Conservation (phyloP, 92 coral and sea anemone genomes). For the Chrysogorgia sp. region DNA sequence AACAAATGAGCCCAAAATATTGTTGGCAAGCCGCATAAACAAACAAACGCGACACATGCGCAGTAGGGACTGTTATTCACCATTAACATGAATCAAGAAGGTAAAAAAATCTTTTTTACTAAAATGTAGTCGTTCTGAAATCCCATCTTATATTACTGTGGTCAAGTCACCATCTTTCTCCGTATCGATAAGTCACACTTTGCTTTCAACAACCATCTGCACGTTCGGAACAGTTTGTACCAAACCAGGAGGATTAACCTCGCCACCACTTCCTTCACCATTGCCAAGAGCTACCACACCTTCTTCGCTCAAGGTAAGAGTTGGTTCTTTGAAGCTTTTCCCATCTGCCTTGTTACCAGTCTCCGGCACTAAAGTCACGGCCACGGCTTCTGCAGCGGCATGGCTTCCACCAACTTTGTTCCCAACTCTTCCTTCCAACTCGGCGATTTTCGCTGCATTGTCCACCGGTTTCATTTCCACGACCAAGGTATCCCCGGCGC, state of each 20-base stretch:
- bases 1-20: too few relatives aligned
- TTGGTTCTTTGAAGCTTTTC: conserved; percentile 24
- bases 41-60: too few relatives aligned
- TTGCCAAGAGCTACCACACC: conserved; percentile 34
- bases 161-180: too few relatives aligned
- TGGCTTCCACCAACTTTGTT: background rate
- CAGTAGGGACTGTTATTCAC: too few relatives aligned
- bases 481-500: conserved; percentile 38
- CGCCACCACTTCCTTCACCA: background rate
- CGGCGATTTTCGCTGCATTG: background rate
- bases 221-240: background rate
- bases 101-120: too few relatives aligned
- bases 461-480: conserved; percentile 43
- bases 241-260: background rate
- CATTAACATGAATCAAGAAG: too few relatives aligned
- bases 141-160: too few relatives aligned
- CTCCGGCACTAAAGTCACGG: conserved; percentile 5
- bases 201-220: background rate
- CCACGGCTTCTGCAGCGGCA: background rate
- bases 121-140: too few relatives aligned
- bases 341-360: background rate
- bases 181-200: background rate
- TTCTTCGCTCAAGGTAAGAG: conserved; percentile 34
- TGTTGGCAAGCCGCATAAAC: too few relatives aligned
- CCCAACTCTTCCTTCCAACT: background rate